These are phyloP conservation scores for Dryococelus australis DNA, from an alignment of 2,888 invertebrate genomes.

Conservation along the genomic window DNA sequence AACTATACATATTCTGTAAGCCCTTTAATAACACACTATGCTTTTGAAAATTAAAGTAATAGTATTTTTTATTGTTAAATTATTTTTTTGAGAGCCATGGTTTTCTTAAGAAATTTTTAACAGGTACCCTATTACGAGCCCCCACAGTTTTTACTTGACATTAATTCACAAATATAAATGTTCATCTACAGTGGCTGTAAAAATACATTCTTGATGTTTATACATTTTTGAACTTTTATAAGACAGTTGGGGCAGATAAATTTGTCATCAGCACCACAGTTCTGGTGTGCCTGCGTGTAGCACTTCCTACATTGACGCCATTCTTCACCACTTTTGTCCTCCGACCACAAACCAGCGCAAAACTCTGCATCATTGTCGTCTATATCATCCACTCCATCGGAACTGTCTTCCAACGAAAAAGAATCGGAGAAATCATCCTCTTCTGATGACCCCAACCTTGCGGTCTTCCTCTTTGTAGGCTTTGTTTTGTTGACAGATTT, in stretches of 20 bases:
- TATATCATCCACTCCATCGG: neutral
- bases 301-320: neutral
- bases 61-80: neutral
- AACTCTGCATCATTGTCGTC: neutral
- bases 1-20: neutral
- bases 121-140: neutral
- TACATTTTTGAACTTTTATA: no score
- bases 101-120: neutral
- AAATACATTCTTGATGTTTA: no score
- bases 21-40: conserved; percentile 7
- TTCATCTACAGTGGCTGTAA: neutral
- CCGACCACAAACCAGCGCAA: neutral
- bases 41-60: neutral
- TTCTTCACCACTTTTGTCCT: neutral
- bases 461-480: neutral
- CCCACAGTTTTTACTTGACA: neutral
- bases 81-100: neutral
- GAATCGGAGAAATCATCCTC: neutral
- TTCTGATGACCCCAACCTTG: neutral
- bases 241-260: neutral
- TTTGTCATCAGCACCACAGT: neutral
- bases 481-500: neutral
- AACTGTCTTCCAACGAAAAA: conserved; percentile 9
- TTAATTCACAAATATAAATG: neutral
- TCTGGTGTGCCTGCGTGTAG: neutral